phyloP scores from a whole-genome alignment of 2,797 vertebrate genomes.

The Scyliorhinus canicula region DNA sequence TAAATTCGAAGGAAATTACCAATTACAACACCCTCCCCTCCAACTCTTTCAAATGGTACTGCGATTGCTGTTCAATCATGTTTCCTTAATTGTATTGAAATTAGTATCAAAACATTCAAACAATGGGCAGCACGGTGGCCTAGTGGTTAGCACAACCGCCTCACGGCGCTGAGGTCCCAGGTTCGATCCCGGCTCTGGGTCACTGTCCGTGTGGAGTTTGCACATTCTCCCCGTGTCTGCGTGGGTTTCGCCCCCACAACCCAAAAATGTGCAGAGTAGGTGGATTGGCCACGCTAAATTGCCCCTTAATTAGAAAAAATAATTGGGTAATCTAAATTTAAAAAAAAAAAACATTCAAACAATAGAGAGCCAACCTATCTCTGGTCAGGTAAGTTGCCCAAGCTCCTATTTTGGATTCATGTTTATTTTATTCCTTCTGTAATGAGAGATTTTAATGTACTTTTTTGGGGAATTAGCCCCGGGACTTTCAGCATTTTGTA shows the following conservation, averaged over 20 bases:
- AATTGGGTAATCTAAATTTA: too few relatives aligned
- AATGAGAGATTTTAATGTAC: background rate
- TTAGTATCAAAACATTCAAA: background rate
- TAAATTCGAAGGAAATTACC: background rate
- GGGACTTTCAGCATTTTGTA: background rate
- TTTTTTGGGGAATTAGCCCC: background rate
- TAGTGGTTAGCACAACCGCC: too few relatives aligned
- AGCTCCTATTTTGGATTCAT: background rate
- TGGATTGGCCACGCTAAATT: too few relatives aligned
- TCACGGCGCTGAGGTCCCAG: too few relatives aligned
- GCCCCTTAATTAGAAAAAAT: too few relatives aligned
- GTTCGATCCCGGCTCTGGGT: too few relatives aligned
- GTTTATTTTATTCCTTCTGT: background rate
- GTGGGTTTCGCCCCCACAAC: too few relatives aligned
- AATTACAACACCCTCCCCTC: background rate
- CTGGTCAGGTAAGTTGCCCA: background rate
- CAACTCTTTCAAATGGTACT: background rate
- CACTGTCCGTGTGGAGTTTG: too few relatives aligned
- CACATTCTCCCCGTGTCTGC: too few relatives aligned
- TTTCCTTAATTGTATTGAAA: background rate
- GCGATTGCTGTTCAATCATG: background rate
- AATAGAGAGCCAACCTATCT: background rate
- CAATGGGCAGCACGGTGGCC: too few relatives aligned
- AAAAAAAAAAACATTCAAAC: too few relatives aligned
- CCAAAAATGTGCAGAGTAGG: too few relatives aligned